phyloP scores from a whole-genome alignment of 2,888 invertebrate species.

The Chrysolina americana region DNA sequence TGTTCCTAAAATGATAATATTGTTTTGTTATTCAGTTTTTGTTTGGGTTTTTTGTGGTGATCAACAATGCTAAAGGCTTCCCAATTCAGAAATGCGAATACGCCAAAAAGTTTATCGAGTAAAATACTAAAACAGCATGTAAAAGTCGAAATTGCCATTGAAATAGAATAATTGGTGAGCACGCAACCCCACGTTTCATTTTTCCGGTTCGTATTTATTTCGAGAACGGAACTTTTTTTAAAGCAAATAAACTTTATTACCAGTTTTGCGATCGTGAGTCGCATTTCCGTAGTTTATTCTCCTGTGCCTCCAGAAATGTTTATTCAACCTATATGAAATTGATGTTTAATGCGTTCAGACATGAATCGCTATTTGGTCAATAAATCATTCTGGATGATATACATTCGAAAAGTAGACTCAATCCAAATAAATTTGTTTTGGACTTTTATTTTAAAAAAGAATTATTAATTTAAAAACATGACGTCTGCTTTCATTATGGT shows the following conservation, averaged over 20 bases:
- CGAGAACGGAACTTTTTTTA: background rate
- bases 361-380: background rate
- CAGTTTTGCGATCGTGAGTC: background rate
- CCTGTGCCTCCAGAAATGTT: background rate
- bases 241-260: background rate
- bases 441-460: background rate
- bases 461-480: background rate
- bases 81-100: too few relatives aligned
- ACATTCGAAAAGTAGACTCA: background rate
- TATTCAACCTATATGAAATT: background rate
- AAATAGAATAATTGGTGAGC: too few relatives aligned
- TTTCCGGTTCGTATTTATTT: background rate
- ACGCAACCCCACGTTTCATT: too few relatives aligned
- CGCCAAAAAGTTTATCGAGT: too few relatives aligned
- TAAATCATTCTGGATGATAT: background rate
- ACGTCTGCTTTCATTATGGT: background rate
- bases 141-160: too few relatives aligned
- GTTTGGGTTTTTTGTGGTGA: too few relatives aligned
- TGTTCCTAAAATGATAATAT: too few relatives aligned
- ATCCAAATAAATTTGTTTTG: background rate
- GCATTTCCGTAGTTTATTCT: background rate
- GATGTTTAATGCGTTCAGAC: background rate
- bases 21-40: too few relatives aligned
- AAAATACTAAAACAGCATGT: too few relatives aligned
- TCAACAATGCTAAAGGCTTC: too few relatives aligned